Percentiles rank a stretch among this genome's conserved stretches.
phyloP scores from a whole-genome alignment of 2,888 invertebrate genomes.

The Pyralis farinalis region DNA sequence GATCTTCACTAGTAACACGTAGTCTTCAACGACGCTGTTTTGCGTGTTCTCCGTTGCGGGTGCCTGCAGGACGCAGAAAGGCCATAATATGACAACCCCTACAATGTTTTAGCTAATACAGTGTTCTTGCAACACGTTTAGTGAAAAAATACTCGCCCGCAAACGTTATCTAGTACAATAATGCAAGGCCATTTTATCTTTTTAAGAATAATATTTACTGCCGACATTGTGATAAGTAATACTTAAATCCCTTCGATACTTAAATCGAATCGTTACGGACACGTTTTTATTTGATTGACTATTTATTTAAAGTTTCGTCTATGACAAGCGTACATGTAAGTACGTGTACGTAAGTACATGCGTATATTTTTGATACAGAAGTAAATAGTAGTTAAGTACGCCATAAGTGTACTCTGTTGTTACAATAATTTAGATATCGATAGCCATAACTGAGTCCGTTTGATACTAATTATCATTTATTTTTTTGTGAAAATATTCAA shows the following conservation, averaged over 20 bases:
- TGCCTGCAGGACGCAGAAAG: no score
- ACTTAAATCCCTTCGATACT: slow-evolving; percentile 4
- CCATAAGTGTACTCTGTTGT: slow-evolving; percentile 18
- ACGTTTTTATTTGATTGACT: slow-evolving; percentile 3
- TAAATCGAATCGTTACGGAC: slow-evolving; percentile 2
- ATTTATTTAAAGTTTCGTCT: slow-evolving; percentile 3
- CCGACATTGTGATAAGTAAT: slow-evolving; percentile 26
- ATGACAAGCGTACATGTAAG: no score
- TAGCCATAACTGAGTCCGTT: slow-evolving; percentile 22
- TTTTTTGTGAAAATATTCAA: no score
- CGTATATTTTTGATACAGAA: slow-evolving; percentile 13
- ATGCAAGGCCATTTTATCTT: slow-evolving; percentile 21
- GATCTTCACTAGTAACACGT: no score
- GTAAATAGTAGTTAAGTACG: slow-evolving; percentile 17
- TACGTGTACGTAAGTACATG: slow-evolving; percentile 15
- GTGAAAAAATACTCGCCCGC: slow-evolving; percentile 28
- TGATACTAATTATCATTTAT: no score
- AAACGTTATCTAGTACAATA: slow-evolving; percentile 20
- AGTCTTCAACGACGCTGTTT: no score
- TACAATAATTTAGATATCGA: slow-evolving; percentile 20
- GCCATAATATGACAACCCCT: slow-evolving; percentile 9
- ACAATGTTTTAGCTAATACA: slow-evolving; percentile 11
- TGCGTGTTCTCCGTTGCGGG: no score
- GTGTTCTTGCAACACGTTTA: slow-evolving; percentile 1
- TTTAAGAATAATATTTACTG: slow-evolving; percentile 36